Evolutionary conservation across 2,113 vertebrate species (phyloP).

Genomic region (Lepus europaeus): DNA sequence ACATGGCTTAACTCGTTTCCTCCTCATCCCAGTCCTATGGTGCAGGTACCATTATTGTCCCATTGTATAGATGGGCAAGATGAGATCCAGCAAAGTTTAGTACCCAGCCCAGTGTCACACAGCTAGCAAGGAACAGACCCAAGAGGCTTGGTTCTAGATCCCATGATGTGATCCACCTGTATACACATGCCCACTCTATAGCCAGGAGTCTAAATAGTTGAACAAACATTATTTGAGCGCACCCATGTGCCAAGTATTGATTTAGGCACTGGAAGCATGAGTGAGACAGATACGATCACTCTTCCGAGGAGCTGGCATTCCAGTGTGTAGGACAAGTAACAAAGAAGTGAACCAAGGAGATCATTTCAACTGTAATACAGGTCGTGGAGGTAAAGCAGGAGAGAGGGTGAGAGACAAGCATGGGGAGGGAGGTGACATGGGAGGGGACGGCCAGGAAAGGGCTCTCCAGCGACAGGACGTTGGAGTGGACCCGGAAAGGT

Average conservation of each 20-base stretch:
- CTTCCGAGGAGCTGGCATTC: background rate
- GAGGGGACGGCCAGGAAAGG: background rate
- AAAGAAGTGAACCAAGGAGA: background rate
- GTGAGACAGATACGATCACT: background rate
- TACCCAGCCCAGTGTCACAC: background rate
- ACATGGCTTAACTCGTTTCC: background rate
- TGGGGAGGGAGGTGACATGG: background rate
- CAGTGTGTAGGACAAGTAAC: background rate
- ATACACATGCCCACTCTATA: background rate
- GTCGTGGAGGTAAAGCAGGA: background rate
- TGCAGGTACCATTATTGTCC: background rate
- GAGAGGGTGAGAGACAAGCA: no score
- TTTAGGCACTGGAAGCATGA: background rate
- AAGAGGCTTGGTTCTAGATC: background rate
- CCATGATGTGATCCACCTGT: background rate
- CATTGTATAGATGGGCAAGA: background rate
- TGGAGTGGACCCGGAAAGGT: background rate
- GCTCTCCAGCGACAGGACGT: background rate
- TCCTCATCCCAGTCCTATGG: background rate
- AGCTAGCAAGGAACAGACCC: background rate
- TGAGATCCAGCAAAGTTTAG: background rate
- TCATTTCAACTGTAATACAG: background rate
- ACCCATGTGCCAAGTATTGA: background rate
- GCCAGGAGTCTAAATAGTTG: background rate
- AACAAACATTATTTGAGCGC: background rate